A percentile compares a stretch with the other conserved stretches of the same genome.
Evolutionary conservation across 1,140 invertebrate species (phyloP).

Genomic region (Nasonia vitripennis): DNA sequence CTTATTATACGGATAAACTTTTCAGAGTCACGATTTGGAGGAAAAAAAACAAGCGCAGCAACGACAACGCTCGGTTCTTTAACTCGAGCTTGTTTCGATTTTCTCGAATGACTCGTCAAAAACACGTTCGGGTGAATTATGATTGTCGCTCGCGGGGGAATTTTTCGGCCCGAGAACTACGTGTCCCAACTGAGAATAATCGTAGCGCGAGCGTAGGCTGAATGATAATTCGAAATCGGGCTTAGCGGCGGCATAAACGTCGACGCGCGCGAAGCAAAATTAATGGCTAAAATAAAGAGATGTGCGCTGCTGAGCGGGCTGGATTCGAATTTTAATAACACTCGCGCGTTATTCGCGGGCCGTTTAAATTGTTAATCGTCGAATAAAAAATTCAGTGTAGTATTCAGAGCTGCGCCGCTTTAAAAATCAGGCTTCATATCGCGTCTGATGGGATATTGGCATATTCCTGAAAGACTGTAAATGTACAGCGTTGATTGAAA

Average conservation of each 20-base stretch:
- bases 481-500: neutral
- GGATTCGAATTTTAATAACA: slow-evolving; percentile 15
- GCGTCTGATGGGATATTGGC: too few species aligned
- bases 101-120: slow-evolving; percentile 42
- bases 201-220: slow-evolving; percentile 24
- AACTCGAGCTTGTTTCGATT: slow-evolving; percentile 15
- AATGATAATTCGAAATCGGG: slow-evolving; percentile 35
- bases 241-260: neutral
- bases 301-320: neutral
- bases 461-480: too few species aligned
- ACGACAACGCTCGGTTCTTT: neutral
- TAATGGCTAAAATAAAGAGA: neutral
- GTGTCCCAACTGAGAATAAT: slow-evolving; percentile 36
- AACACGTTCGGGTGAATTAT: slow-evolving; percentile 39
- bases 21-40: too few species aligned
- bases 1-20: neutral
- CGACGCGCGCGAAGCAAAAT: slow-evolving; percentile 23
- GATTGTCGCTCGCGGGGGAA: slow-evolving; percentile 35
- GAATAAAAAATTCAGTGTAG: neutral
- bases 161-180: slow-evolving; percentile 12
- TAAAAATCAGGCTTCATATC: too few species aligned
- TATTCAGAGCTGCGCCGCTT: too few species aligned
- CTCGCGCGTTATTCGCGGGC: neutral
- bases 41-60: too few species aligned
- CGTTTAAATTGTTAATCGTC: neutral